A percentile compares a stretch with the other conserved stretches of the same genome.
Conservation (phyloP, 2,113 vertebrate species). For the Murina feae region DNA sequence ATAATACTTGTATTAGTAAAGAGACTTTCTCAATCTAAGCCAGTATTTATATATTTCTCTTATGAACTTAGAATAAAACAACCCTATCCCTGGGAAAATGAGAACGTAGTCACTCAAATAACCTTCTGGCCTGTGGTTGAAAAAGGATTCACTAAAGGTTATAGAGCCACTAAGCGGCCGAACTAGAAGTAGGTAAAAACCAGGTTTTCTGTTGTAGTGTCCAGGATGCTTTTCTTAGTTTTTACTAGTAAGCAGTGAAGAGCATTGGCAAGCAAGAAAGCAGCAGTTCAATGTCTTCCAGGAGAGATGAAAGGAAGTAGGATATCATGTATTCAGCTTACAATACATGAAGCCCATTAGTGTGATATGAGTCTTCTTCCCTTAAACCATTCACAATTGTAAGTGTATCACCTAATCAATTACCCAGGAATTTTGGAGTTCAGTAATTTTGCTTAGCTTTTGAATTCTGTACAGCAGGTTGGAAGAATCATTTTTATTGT, state of each 20-base stretch:
- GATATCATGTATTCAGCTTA: neutral
- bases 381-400: neutral
- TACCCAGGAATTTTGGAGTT: neutral
- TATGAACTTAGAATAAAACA: neutral
- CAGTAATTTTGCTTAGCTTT: neutral
- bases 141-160: neutral
- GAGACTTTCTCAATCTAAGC: neutral
- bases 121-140: conserved; percentile 24
- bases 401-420: neutral
- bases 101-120: neutral
- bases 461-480: neutral
- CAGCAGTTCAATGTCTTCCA: neutral
- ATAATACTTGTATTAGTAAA: neutral
- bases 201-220: neutral
- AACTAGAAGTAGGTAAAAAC: neutral
- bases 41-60: neutral
- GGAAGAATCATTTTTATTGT: neutral
- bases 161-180: neutral
- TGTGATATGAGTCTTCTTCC: neutral
- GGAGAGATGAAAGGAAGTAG: neutral
- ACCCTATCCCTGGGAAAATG: neutral
- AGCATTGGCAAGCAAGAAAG: neutral
- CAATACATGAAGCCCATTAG: neutral
- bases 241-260: neutral
- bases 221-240: neutral